phyloP scores from a whole-genome alignment of 2,113 vertebrate species.

The Mormyrus lacerda region DNA sequence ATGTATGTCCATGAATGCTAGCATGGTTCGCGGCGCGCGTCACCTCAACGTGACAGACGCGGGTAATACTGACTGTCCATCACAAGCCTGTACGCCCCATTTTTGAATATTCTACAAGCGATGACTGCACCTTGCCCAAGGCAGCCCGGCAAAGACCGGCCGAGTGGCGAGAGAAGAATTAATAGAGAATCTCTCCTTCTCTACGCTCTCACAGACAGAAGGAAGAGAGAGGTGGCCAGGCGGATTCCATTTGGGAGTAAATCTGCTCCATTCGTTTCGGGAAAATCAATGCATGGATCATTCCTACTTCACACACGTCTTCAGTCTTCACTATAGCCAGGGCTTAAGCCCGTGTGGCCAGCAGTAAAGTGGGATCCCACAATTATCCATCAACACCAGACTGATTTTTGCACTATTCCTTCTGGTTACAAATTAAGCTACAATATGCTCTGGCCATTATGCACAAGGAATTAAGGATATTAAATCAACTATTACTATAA shows the following conservation, averaged over 20 bases:
- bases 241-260: not conserved
- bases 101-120: constrained; percentile 5
- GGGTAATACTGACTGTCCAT: not conserved
- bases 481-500: not conserved
- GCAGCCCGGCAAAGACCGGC: not conserved
- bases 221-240: not conserved
- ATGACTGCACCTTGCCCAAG: not conserved
- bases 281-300: not conserved
- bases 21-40: not conserved
- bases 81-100: constrained; percentile 1
- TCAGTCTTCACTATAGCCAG: not conserved
- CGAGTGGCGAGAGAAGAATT: not conserved
- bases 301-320: not conserved
- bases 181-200: not conserved
- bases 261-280: not conserved
- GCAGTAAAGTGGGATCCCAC: not conserved
- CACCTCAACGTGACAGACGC: not conserved
- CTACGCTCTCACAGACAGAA: not conserved
- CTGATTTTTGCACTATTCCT: not conserved
- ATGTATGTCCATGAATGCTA: not conserved
- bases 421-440: not conserved
- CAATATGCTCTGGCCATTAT: not conserved
- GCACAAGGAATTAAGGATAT: not conserved
- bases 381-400: not conserved
- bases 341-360: not conserved